phyloP scores from a whole-genome alignment of 2,797 vertebrate species.

The Aselliscus stoliczkanus region DNA sequence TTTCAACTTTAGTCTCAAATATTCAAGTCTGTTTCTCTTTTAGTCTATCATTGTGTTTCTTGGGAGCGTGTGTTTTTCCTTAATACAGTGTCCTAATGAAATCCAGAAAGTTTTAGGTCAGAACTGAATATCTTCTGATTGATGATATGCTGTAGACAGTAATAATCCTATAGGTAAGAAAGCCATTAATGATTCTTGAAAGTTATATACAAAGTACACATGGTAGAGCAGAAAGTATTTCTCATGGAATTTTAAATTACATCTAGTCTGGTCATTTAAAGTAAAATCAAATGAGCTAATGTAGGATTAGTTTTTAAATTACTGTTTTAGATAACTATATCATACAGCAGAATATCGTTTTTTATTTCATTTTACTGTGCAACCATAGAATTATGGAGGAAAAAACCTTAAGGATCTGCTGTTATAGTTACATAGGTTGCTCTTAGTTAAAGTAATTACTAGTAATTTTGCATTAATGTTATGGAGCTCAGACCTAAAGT shows the following conservation, averaged over 20 bases:
- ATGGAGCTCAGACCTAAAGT: background rate
- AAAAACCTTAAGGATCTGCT: background rate
- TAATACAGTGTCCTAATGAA: background rate
- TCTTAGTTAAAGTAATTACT: background rate
- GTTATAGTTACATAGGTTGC: background rate
- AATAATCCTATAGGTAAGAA: background rate
- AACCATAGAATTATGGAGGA: background rate
- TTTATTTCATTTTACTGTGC: background rate
- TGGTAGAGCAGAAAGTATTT: background rate
- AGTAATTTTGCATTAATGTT: slow-evolving; percentile 14
- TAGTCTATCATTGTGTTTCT: background rate
- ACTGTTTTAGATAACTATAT: background rate
- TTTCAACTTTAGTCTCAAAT: background rate
- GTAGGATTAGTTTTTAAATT: background rate
- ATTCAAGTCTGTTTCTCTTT: background rate
- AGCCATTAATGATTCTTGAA: background rate
- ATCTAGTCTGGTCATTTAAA: background rate
- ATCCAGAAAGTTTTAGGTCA: background rate
- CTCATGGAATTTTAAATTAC: background rate
- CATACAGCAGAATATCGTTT: background rate
- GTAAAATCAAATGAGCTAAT: background rate
- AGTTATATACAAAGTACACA: background rate
- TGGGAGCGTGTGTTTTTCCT: background rate
- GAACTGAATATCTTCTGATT: background rate
- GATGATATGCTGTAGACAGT: background rate